Conservation (phyloP, 2,888 invertebrate species). For the Rotaria sp. region DNA sequence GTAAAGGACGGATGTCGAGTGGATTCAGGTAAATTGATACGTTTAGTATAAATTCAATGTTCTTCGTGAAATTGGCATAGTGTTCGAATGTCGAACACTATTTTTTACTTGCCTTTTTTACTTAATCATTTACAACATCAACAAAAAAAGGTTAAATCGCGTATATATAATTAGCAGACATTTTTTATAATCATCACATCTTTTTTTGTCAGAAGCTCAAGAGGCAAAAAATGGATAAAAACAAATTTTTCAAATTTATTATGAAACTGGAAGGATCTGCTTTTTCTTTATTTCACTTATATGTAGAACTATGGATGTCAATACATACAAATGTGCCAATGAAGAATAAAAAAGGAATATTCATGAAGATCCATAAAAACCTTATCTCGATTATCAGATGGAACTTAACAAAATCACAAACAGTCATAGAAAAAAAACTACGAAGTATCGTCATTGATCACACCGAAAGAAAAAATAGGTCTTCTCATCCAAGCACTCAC, state of each 20-base stretch:
- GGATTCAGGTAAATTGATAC: constrained; percentile 76
- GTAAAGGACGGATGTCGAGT: constrained; percentile 82
- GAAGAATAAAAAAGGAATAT: too few relatives aligned
- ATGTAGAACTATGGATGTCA: not conserved
- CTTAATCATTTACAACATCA: not conserved
- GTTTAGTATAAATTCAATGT: constrained; percentile 82
- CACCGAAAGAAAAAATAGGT: too few relatives aligned
- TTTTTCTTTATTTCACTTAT: not conserved
- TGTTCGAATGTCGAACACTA: not conserved
- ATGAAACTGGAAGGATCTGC: not conserved
- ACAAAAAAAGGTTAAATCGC: too few relatives aligned
- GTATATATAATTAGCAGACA: too few relatives aligned
- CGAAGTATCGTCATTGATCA: not conserved
- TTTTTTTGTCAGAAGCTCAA: not conserved
- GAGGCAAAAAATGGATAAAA: not conserved
- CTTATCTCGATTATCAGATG: too few relatives aligned
- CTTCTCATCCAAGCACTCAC: too few relatives aligned
- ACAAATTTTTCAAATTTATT: not conserved
- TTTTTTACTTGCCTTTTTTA: not conserved
- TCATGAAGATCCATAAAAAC: too few relatives aligned
- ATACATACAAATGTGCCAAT: too few relatives aligned
- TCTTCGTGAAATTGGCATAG: constrained; percentile 42
- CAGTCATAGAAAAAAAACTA: not conserved
- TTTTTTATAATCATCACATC: not conserved
- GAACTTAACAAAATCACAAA: too few relatives aligned